Evolutionary conservation across 2,113 vertebrate genomes (phyloP).

Genomic region (Microcebus murinus): DNA sequence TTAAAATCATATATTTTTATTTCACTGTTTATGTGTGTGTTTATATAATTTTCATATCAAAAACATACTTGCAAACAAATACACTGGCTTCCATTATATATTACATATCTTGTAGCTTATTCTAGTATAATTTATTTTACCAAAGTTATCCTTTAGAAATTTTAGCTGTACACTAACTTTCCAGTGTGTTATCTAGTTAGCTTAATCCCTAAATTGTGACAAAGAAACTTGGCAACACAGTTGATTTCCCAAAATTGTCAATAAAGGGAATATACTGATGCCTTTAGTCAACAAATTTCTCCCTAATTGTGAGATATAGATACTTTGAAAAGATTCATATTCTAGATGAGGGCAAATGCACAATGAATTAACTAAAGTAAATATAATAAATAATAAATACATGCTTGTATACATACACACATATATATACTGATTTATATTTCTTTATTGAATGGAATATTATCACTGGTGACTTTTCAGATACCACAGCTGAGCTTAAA

Average conservation of each 20-base stretch:
- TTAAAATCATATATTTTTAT: not conserved
- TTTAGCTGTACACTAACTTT: not conserved
- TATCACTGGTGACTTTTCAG: not conserved
- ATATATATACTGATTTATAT: not conserved
- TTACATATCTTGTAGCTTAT: not conserved
- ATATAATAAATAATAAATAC: not conserved
- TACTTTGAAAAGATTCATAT: not conserved
- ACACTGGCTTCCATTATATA: not conserved
- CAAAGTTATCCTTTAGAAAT: not conserved
- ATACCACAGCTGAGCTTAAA: not conserved
- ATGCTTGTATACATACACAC: not conserved
- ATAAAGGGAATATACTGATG: not conserved
- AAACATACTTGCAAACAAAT: not conserved
- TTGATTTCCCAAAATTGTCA: not conserved
- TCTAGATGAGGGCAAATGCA: not conserved
- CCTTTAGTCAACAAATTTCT: not conserved
- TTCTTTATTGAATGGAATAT: not conserved
- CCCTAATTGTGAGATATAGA: not conserved
- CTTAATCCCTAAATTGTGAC: not conserved
- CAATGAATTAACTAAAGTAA: not conserved
- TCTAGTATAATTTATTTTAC: not conserved
- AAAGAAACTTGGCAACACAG: not conserved
- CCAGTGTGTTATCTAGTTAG: not conserved
- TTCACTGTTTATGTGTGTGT: not conserved
- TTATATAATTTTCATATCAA: not conserved